Base-by-base conservation (phyloP, 1,140 invertebrate species). In the Zeugodacus cucurbitae region DNA sequence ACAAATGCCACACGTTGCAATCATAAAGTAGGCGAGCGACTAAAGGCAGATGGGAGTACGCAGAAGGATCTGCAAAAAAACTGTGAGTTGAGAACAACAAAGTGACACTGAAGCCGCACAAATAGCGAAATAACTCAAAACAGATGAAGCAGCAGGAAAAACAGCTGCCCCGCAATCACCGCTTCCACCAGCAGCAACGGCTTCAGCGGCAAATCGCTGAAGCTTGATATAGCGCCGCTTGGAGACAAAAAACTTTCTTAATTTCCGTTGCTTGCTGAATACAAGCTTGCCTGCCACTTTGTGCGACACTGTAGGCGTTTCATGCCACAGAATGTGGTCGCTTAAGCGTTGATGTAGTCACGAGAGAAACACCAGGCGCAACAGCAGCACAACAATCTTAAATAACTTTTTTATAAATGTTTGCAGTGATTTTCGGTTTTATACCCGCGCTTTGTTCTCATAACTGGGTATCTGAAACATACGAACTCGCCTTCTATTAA, bases 241-340 rank as follows among this genome's bases (percentile, higher is more conserved):
- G 41, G 74, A 82, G 74, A 82, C 74, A 82, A 82, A 82, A 82
- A 82, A 82, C 74, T 82, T 82, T 82, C 6, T 34, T 48, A 82
- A 82, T 82, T 82, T 82, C 74, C 74, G 74, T 82, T 82, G 74
- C 26, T 82, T 48, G 41, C 41, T 82, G 14, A 54, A 41, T 37
- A 44, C 70, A 44, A 48, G 74, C 37, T 82, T 48, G 74, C 32
- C 64, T 70, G 64, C 41, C 41, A 48, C 41, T 78, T 78, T 78
- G 37, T 78, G 70, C 20, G 37, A 17, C 74, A 82, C 74, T 48
- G 41, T 48, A 82, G 74, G 74, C 74, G 74, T 14, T 82, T 44
- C 74, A 41, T 82, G 22, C 37, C 41, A 82, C 10, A 41, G 7
- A 82, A 41, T 82, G 74, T 48, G n/a, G 4, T 82, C 41, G 74